Evolutionary conservation across 2,797 vertebrate species (phyloP).

Genomic region (Spinus pinus): DNA sequence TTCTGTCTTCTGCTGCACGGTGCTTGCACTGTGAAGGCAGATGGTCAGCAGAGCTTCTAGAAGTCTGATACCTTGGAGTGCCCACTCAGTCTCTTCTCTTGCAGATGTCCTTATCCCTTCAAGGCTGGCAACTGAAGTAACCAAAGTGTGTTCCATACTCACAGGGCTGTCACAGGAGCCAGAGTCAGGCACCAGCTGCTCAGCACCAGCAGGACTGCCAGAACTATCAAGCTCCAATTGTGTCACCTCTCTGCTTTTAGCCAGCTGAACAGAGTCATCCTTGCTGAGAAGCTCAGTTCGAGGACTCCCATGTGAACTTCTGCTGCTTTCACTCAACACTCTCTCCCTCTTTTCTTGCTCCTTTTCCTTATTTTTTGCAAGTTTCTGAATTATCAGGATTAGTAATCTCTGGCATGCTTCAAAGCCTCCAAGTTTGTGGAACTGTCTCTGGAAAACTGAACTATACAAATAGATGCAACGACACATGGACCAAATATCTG

Average conservation of each 20-base stretch:
- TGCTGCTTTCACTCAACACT: slow-evolving; percentile 64
- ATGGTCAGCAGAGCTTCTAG: slow-evolving; percentile 92
- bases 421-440: slow-evolving; percentile 89
- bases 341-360: slow-evolving; percentile 76
- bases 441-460: slow-evolving; percentile 90
- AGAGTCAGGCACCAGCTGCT: background rate
- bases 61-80: slow-evolving; percentile 87
- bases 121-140: background rate
- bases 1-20: slow-evolving; percentile 83
- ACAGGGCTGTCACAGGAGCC: background rate
- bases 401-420: slow-evolving; percentile 87
- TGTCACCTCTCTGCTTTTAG: background rate
- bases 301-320: background rate
- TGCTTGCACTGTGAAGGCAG: slow-evolving; percentile 88
- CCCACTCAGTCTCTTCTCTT: slow-evolving; percentile 81
- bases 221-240: background rate
- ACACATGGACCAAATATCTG: slow-evolving; percentile 92
- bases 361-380: slow-evolving; percentile 76
- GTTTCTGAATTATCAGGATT: slow-evolving; percentile 88
- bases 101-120: background rate
- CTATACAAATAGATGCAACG: slow-evolving; percentile 86
- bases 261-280: slow-evolving; percentile 3
- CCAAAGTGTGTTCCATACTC: background rate
- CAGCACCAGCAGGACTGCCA: background rate
- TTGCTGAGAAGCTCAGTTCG: background rate